Evolutionary conservation across 2,888 invertebrate genomes (phyloP), one percentile per base, ranked within the genome.

Genomic region (Leucophenga maculata): DNA sequence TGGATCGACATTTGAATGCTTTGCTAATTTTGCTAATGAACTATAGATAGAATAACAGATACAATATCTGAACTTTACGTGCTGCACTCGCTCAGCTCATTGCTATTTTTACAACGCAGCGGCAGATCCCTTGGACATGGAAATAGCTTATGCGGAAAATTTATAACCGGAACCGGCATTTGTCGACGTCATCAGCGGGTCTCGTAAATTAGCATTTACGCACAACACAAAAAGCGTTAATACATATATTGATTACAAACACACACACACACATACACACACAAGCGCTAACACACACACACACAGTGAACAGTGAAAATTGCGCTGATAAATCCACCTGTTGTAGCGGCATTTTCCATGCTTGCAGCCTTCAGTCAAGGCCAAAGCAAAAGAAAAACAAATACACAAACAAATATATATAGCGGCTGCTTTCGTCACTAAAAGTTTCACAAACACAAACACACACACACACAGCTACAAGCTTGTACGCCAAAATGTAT

Each of bases 401-500:
- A n/a, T 18, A 54, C 57, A 13, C 22, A 22, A 8, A 46, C 26
- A 26, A 26, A 2, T 3, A 39, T 9, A 39, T n/a, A n/a, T n/a
- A 39, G 11, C 8, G 3, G 9, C 59, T 70, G 79, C 84, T 80
- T 84, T 84, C 80, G 85, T 85, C 84, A 84, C 75, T 72, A 70
- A 69, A 69, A 52, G 66, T 69, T 71, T 75, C 44, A 66, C 68
- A 66, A 46, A 22, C 16, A 22, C 39, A 66, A 11, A 14, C 14
- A 16, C 14, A 67, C 13, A 31, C 9, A 57, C 13, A 39, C 39
- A 65, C 8, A 68, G 14, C 65, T 70, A 3, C 73, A 73, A 8
- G 79, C 80, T 76, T 67, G 79, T 80, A 83, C 84, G 71, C 80
- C 77, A 46, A 31, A 71, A 80, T 81, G 83, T 84, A 80, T 84